Percentiles rank a stretch among this genome's conserved stretches.
Evolutionary conservation across 2,797 vertebrate species (phyloP).

Genomic region (Phrynocephalus vlangalii): DNA sequence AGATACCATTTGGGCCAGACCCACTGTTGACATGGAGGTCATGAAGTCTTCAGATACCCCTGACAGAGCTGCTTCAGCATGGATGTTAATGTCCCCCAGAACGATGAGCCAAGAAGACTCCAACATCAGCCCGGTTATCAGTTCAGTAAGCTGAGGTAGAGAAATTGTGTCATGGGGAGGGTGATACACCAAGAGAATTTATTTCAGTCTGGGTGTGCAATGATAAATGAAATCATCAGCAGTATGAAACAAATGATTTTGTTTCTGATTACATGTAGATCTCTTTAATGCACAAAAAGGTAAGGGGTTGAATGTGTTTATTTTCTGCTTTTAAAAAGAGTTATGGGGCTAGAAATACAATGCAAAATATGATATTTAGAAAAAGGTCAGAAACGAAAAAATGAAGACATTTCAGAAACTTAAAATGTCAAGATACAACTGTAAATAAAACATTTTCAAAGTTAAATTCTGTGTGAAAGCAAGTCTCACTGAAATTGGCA

Average conservation of each 20-base stretch:
- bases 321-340: slow-evolving; percentile 43
- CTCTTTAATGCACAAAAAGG: slow-evolving; percentile 36
- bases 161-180: too few species aligned
- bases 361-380: slow-evolving; percentile 69
- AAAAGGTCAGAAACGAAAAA: slow-evolving; percentile 63
- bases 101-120: too few species aligned
- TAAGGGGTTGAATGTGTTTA: not conserved
- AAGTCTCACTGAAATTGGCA: not conserved
- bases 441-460: slow-evolving; percentile 49
- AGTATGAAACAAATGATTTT: slow-evolving; percentile 32
- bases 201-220: not conserved
- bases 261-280: slow-evolving; percentile 33
- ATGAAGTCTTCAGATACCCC: too few species aligned
- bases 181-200: too few species aligned
- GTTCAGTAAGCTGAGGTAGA: too few species aligned
- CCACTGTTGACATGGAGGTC: too few species aligned
- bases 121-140: too few species aligned
- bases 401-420: slow-evolving; percentile 39
- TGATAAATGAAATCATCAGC: not conserved
- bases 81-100: too few species aligned
- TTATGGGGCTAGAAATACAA: slow-evolving; percentile 67
- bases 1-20: too few species aligned
- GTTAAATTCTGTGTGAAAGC: not conserved
- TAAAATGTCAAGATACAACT: slow-evolving; percentile 56
- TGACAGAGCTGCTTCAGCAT: too few species aligned